Evolutionary conservation across 2,797 vertebrate genomes (phyloP).

Genomic region (Thripadectes ignobilis): DNA sequence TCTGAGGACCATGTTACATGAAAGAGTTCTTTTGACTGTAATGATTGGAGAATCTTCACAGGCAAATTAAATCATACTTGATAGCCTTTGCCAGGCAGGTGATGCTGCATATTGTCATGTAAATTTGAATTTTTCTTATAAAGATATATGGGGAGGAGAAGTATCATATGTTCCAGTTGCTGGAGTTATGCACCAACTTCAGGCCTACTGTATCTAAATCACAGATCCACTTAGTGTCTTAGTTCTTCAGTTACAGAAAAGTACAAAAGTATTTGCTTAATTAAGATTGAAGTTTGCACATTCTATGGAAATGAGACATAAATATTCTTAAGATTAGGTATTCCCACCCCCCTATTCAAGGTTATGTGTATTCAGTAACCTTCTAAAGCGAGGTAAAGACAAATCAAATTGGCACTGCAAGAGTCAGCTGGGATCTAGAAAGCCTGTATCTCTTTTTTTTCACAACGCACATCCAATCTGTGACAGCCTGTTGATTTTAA

Average conservation of each 20-base stretch:
- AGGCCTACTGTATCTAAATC: not conserved
- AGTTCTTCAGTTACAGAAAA: not conserved
- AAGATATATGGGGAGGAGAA: not conserved
- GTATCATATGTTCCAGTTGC: not conserved
- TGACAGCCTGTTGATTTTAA: not conserved
- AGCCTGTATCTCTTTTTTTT: not conserved
- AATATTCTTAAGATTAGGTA: not conserved
- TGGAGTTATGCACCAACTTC: not conserved
- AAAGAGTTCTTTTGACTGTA: not conserved
- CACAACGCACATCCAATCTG: not conserved
- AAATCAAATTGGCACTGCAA: not conserved
- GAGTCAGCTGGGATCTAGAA: not conserved
- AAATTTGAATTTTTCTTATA: not conserved
- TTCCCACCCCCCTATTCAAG: not conserved
- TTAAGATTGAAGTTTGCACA: not conserved
- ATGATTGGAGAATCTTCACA: not conserved
- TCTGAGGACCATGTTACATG: not conserved
- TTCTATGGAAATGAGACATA: not conserved
- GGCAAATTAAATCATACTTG: not conserved
- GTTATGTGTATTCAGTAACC: not conserved
- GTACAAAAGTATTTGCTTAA: not conserved
- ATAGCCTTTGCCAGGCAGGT: not conserved
- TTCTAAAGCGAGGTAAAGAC: not conserved
- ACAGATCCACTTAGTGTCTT: not conserved
- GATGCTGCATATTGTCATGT: not conserved